Evolutionary conservation across 2,113 vertebrate genomes (phyloP).

Genomic region (Climacteris rufus): DNA sequence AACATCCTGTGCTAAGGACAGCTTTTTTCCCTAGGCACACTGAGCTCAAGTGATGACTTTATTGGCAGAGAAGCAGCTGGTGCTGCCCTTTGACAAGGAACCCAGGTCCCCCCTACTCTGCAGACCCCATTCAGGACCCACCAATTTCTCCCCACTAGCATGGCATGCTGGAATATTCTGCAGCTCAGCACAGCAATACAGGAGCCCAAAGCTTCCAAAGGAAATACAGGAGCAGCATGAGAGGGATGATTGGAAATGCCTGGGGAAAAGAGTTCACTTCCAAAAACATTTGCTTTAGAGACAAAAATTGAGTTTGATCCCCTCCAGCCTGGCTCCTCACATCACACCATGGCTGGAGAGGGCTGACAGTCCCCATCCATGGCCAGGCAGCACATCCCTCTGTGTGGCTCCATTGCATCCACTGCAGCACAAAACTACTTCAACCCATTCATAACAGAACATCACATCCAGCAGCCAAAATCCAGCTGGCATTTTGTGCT

Average conservation of each 20-base stretch:
- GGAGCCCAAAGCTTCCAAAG: not conserved
- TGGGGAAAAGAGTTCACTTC: not conserved
- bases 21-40: accelerated
- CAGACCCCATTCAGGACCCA: not conserved
- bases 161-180: accelerated
- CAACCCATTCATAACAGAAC: not conserved
- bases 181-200: not conserved
- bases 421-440: not conserved
- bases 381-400: accelerated
- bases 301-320: accelerated
- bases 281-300: not conserved
- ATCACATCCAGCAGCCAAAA: not conserved
- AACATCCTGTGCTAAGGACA: not conserved
- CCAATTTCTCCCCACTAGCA: not conserved
- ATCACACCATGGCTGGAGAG: not conserved
- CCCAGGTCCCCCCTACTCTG: not conserved
- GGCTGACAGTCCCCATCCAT: not conserved
- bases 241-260: not conserved
- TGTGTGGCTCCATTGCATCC: accelerated
- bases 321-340: not conserved
- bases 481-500: not conserved
- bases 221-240: accelerated
- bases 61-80: not conserved
- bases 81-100: not conserved
- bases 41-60: not conserved